Evolutionary conservation across 1,140 invertebrate genomes (phyloP), one percentile per base, ranked within the genome.

Genomic region (Drosophila subobscura): DNA sequence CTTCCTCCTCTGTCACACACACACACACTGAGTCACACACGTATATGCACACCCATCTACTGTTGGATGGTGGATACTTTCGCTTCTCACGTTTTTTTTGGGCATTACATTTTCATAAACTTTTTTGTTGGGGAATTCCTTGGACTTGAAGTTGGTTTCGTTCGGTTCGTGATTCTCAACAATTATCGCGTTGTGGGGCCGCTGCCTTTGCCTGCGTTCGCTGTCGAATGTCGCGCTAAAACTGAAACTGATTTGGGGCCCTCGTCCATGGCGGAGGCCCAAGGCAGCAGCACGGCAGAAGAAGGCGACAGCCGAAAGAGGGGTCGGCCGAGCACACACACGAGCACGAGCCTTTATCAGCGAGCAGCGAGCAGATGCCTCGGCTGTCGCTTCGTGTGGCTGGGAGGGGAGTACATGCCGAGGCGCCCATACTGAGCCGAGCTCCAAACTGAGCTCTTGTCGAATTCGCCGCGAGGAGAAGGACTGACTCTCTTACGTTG

Each of bases 141-240:
- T 46, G 46, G 40, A 49, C 64, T 66, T 84, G 42, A 49, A 37
- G 33, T 12, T 37, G 33, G 33, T 8, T 14, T 44, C 49, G 33
- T 12, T 37, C 10, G 33, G 16, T 14, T 44, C 49, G 20, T 37
- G n/a, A 27, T 33, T 56, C 27, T 8, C 20, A n/a, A 45, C 50
- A 41, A 50, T 66, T 7, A 42, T 12, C 55, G 49, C 14, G 33
- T 5, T 56, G 53, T 42, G 42, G 45, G 54, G 22, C 51, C 51
- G 76, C 27, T 53, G 75, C 46, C 46, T 51, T 68, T 52, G 51
- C 64, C 75, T 77, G 71, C 74, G 78, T 75, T 88, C 81, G 65
- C 83, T 58, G 78, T 81, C 74, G 58, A 37, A 66, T 66, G 81
- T 86, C 81, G 83, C 81, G 84, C 74, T 78, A 70, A 75, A 86